Percentiles rank a stretch among this genome's conserved stretches.
These are phyloP conservation scores for Tautogolabrus adspersus DNA, from an alignment of 2,113 vertebrate genomes.

Conservation along the genomic window DNA sequence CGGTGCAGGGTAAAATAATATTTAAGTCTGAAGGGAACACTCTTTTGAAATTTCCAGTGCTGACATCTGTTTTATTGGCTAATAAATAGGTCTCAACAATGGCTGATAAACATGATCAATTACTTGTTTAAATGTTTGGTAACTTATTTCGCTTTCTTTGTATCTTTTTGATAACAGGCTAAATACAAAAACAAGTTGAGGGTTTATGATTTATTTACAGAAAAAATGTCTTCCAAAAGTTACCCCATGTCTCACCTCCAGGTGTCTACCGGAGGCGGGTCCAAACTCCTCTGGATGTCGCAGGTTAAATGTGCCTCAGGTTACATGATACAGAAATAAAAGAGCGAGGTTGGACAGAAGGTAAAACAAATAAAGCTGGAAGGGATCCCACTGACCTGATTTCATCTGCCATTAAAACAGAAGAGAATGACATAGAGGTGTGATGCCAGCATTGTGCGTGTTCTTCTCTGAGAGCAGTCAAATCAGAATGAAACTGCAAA, in stretches of 20 bases:
- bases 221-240: slow-evolving; percentile 36
- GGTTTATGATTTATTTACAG: slow-evolving; percentile 23
- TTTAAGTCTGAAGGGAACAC: slow-evolving; percentile 12
- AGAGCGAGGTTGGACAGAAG: neutral
- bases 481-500: slow-evolving; percentile 1
- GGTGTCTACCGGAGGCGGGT: slow-evolving; percentile 24
- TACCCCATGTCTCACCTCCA: slow-evolving; percentile 11
- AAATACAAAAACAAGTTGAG: slow-evolving; percentile 24
- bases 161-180: neutral
- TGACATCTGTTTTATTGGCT: neutral
- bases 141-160: slow-evolving; percentile 3
- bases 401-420: neutral
- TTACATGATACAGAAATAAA: too few relatives aligned
- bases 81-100: slow-evolving; percentile 1
- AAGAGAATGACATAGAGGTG: neutral
- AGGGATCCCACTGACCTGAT: too few relatives aligned
- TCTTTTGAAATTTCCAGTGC: slow-evolving; percentile 19
- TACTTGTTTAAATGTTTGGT: slow-evolving; percentile 12
- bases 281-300: too few relatives aligned
- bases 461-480: neutral
- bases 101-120: neutral
- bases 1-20: slow-evolving; percentile 34
- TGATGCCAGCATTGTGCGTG: slow-evolving; percentile 1
- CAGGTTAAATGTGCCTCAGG: too few relatives aligned
- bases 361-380: too few relatives aligned